Evolutionary conservation across 2,113 vertebrate genomes (phyloP).

Genomic region (Gobio gobio): DNA sequence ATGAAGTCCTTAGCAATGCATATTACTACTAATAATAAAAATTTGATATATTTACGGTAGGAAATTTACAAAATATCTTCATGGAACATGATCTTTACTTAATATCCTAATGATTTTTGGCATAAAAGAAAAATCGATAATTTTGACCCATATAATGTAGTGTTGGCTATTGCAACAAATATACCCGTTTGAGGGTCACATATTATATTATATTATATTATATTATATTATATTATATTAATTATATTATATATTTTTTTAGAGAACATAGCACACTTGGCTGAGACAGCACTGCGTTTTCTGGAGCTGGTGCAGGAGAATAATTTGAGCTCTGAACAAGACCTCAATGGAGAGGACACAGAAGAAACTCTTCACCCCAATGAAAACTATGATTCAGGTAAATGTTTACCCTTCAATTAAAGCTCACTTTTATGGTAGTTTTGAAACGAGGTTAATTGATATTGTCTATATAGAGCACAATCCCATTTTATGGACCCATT

Average conservation of each 20-base stretch:
- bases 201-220: too few relatives aligned
- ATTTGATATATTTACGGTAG: too few relatives aligned
- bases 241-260: neutral
- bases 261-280: conserved; percentile 97
- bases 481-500: neutral
- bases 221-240: too few relatives aligned
- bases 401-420: neutral
- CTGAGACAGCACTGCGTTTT: conserved; percentile 95
- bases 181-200: too few relatives aligned
- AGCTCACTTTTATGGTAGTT: neutral
- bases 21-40: too few relatives aligned
- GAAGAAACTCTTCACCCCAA: conserved; percentile 89
- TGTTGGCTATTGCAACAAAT: too few relatives aligned
- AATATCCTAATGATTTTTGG: too few relatives aligned
- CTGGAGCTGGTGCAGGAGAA: conserved; percentile 96
- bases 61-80: too few relatives aligned
- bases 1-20: too few relatives aligned
- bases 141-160: too few relatives aligned
- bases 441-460: neutral
- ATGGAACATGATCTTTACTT: too few relatives aligned
- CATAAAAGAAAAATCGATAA: too few relatives aligned
- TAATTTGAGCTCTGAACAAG: conserved; percentile 91
- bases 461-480: neutral
- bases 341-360: conserved; percentile 86
- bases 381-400: conserved; percentile 97